Evolutionary conservation across 2,797 vertebrate species (phyloP).

Genomic region (Darevskia nairensis): DNA sequence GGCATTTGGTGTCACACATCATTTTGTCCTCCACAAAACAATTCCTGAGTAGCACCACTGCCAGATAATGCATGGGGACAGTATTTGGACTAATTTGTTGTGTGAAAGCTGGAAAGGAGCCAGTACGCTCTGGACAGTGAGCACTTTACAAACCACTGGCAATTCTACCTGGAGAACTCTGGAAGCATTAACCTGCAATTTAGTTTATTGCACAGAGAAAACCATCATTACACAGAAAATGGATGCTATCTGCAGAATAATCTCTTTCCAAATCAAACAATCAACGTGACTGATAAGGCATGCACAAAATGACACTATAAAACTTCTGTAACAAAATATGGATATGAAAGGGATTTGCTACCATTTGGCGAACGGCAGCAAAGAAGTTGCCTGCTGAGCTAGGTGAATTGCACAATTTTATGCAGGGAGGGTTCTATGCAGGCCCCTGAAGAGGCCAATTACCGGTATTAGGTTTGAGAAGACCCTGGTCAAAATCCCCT

Average conservation of each 20-base stretch:
- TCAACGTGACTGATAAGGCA: background rate
- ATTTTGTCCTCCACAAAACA: too few species aligned
- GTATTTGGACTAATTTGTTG: background rate
- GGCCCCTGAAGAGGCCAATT: too few species aligned
- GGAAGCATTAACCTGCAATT: too few species aligned
- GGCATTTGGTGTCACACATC: too few species aligned
- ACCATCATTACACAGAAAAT: background rate
- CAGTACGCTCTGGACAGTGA: too few species aligned
- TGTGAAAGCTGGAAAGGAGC: background rate
- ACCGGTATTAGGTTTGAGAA: too few species aligned
- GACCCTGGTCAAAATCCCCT: too few species aligned
- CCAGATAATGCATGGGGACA: too few species aligned
- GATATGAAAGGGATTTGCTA: background rate
- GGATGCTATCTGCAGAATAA: slow-evolving; percentile 4
- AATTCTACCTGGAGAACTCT: background rate
- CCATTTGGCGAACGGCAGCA: background rate
- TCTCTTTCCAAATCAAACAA: background rate
- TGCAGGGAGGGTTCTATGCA: too few species aligned
- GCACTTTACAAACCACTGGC: background rate
- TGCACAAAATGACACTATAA: background rate
- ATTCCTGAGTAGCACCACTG: too few species aligned
- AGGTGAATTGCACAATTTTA: too few species aligned
- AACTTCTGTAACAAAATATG: background rate
- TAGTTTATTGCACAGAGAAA: background rate
- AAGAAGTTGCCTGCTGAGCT: background rate